Conservation (phyloP, 2,797 vertebrate species). For the Sphenopsis melanotis region DNA sequence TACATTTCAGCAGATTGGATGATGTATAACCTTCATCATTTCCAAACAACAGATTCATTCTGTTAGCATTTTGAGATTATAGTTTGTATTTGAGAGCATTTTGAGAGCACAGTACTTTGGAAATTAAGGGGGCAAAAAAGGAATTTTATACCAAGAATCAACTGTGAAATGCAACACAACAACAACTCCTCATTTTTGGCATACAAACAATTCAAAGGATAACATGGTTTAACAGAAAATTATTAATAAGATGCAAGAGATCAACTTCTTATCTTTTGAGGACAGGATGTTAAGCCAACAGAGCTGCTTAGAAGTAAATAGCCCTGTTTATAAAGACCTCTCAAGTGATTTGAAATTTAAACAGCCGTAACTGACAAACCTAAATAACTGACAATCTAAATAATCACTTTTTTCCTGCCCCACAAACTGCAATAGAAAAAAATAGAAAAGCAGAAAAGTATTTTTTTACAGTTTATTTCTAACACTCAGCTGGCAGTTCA, state of each 20-base stretch:
- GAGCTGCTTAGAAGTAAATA: conserved; percentile 24
- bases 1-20: background rate
- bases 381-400: conserved; percentile 27
- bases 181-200: background rate
- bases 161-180: conserved; percentile 1
- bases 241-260: conserved; percentile 33
- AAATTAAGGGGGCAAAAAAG: background rate
- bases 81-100: background rate
- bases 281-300: background rate
- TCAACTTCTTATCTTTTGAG: conserved; percentile 17
- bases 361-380: background rate
- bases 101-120: background rate
- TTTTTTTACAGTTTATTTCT: conserved; percentile 15
- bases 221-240: conserved; percentile 22
- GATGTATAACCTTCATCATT: background rate
- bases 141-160: conserved; percentile 28
- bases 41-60: conserved; percentile 4
- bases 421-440: background rate
- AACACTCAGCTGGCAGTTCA: conserved; percentile 36
- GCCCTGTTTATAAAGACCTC: background rate
- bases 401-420: background rate
- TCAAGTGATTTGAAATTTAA: conserved; percentile 7
- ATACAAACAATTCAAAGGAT: background rate
- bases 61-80: background rate
- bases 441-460: background rate